Conservation (phyloP, 2,888 invertebrate genomes). For the Lysandra bellargus region DNA sequence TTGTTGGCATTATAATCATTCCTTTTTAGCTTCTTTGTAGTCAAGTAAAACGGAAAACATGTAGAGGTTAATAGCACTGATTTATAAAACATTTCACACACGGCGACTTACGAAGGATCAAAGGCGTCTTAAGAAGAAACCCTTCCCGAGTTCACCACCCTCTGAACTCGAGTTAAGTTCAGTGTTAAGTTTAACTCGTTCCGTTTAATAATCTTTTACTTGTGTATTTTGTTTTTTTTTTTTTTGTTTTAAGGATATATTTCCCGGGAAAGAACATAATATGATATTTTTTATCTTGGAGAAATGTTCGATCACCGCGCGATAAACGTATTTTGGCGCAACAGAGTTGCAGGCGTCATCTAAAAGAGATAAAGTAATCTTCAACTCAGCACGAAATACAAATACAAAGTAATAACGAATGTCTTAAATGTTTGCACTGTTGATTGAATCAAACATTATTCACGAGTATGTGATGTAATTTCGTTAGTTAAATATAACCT, state of each 20-base stretch:
- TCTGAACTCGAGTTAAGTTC: background rate
- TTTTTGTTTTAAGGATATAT: background rate
- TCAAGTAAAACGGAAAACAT: background rate
- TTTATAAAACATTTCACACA: background rate
- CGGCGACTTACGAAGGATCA: background rate
- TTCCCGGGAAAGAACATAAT: no score
- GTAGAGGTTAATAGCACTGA: background rate
- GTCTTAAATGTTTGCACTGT: background rate
- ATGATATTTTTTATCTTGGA: no score
- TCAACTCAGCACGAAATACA: background rate
- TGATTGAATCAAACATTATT: background rate
- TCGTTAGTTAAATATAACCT: background rate
- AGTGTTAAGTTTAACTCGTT: slow-evolving; percentile 5
- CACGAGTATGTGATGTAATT: background rate
- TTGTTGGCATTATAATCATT: no score
- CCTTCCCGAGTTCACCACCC: background rate
- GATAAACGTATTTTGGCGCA: no score
- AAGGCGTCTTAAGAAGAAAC: background rate
- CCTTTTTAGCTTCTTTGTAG: no score
- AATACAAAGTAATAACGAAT: background rate
- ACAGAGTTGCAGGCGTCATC: no score
- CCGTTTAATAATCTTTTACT: background rate
- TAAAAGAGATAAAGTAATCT: background rate
- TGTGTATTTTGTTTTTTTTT: background rate
- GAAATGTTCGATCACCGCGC: no score